These are phyloP conservation scores for Ostrea denselamellosa DNA, from an alignment of 1,140 invertebrate species.

Conservation along the genomic window DNA sequence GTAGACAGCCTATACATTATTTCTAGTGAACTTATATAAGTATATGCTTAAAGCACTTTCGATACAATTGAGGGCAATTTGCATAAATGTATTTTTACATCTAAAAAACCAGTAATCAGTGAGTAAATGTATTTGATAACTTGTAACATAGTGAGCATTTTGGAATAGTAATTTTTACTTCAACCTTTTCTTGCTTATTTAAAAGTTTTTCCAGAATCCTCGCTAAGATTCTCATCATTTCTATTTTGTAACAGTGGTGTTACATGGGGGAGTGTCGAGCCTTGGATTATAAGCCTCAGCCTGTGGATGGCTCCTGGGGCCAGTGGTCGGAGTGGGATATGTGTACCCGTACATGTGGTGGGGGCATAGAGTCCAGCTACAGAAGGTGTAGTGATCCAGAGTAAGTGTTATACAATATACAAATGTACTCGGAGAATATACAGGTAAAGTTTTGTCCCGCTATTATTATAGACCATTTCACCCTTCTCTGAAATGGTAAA, in stretches of 20 bases:
- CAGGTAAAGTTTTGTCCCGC: too few species aligned
- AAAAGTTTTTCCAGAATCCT: too few species aligned
- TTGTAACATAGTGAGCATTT: too few species aligned
- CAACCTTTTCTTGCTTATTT: too few species aligned
- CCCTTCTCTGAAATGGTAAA: too few species aligned
- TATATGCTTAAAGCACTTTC: background rate
- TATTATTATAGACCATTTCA: too few species aligned
- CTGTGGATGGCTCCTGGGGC: constrained; percentile 91
- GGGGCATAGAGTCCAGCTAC: constrained; percentile 88
- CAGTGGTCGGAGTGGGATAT: constrained; percentile 87
- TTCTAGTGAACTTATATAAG: background rate
- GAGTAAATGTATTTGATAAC: too few species aligned
- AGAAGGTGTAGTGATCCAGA: constrained; percentile 89
- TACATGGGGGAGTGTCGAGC: constrained; percentile 87
- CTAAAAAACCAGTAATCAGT: too few species aligned
- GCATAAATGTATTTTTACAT: too few species aligned
- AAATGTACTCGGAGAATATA: too few species aligned
- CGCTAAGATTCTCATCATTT: background rate
- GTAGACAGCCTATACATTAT: constrained; percentile 54
- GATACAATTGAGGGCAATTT: too few species aligned
- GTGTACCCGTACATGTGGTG: constrained; percentile 91
- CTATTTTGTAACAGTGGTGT: constrained; percentile 85
- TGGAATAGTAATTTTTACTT: too few species aligned
- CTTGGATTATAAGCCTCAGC: constrained; percentile 77
- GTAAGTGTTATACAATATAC: constrained; percentile 69